These are phyloP conservation scores for Semaprochilodus insignis DNA, from an alignment of 2,797 vertebrate species.

Conservation along the genomic window DNA sequence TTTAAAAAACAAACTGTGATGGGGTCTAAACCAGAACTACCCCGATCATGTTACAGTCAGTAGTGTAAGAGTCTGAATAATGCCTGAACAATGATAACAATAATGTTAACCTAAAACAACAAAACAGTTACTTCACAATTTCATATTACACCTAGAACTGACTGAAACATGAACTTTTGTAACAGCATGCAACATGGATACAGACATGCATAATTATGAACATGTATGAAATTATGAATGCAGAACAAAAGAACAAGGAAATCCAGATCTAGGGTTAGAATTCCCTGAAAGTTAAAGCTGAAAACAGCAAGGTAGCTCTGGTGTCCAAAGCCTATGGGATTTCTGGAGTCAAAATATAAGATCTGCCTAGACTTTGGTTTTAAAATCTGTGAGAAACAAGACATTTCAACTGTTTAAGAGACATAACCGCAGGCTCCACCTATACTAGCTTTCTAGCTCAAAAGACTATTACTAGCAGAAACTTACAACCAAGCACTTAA, in stretches of 20 bases:
- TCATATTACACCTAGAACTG: too few relatives aligned
- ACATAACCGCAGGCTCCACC: neutral
- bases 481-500: too few relatives aligned
- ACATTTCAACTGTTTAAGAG: neutral
- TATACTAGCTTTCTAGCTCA: too few relatives aligned
- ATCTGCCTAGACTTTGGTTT: conserved; percentile 27
- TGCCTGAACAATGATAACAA: neutral
- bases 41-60: too few relatives aligned
- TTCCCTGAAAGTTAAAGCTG: neutral
- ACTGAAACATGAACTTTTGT: too few relatives aligned
- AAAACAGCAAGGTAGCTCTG: neutral
- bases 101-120: neutral
- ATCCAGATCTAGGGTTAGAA: neutral
- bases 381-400: conserved; percentile 21
- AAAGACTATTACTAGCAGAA: too few relatives aligned
- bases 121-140: too few relatives aligned
- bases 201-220: too few relatives aligned
- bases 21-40: too few relatives aligned
- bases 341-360: conserved; percentile 25
- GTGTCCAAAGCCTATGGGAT: conserved; percentile 21
- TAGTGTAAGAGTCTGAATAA: too few relatives aligned
- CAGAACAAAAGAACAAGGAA: neutral
- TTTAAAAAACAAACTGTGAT: too few relatives aligned
- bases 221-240: neutral
- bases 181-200: too few relatives aligned